These are phyloP conservation scores for Epizoanthus rinbou DNA, from an alignment of 92 coral and sea anemone species.

Conservation along the genomic window DNA sequence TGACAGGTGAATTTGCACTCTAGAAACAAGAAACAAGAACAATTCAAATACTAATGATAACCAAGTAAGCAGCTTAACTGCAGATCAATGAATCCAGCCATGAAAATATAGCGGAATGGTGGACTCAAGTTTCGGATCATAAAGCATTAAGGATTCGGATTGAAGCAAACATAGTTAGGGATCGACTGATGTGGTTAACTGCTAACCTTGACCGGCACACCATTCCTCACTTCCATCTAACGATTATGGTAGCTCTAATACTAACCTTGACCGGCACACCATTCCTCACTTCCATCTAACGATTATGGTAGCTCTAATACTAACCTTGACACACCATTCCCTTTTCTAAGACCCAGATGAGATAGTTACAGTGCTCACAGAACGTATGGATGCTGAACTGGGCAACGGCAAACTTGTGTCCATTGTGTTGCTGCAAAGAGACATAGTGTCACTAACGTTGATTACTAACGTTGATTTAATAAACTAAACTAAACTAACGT, in stretches of 20 bases:
- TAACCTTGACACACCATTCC: conserved; percentile 98
- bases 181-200: too few species aligned
- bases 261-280: too few species aligned
- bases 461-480: too few species aligned
- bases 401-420: conserved; percentile 82
- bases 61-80: background rate
- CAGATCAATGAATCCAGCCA: background rate
- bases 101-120: too few species aligned
- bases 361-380: conserved; percentile 91
- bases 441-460: background rate
- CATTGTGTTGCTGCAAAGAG: conserved; percentile 65
- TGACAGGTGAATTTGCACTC: conserved; percentile 97
- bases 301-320: too few species aligned
- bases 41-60: background rate
- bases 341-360: conserved; percentile 94
- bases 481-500: too few species aligned
- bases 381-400: conserved; percentile 96
- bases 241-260: too few species aligned
- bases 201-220: too few species aligned
- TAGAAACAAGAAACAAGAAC: conserved; percentile 16
- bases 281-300: too few species aligned
- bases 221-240: too few species aligned
- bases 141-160: too few species aligned
- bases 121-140: background rate
- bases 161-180: too few species aligned